phyloP scores from a whole-genome alignment of 2,888 invertebrate species.

The Pemphredon lugubris region DNA sequence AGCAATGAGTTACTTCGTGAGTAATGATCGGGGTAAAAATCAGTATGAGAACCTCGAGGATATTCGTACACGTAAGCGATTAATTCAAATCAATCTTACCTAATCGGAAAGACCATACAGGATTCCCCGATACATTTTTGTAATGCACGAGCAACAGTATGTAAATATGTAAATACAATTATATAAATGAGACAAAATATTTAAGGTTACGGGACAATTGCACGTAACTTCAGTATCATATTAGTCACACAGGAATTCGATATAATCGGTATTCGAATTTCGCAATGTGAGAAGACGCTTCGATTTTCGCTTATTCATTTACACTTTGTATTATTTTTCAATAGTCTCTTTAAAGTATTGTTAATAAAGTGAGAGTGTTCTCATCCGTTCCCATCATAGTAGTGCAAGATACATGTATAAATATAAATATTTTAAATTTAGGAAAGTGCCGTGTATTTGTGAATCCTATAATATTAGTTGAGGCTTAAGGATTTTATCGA shows the following conservation, averaged over 20 bases:
- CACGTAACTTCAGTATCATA: too few species aligned
- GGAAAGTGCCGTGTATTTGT: too few species aligned
- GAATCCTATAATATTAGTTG: too few species aligned
- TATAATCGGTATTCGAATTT: too few species aligned
- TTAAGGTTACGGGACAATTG: too few species aligned
- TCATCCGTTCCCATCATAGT: neutral
- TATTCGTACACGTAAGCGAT: constrained; percentile 50
- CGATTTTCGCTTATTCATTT: too few species aligned
- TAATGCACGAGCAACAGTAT: neutral
- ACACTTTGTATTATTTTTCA: neutral
- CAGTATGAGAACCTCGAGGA: constrained; percentile 65
- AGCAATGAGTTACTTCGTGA: constrained; percentile 65
- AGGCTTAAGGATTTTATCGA: too few species aligned
- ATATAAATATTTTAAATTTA: neutral
- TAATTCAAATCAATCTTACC: neutral
- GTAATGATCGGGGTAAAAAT: constrained; percentile 62
- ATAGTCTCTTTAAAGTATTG: neutral
- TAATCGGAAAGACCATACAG: too few species aligned
- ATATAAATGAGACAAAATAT: too few species aligned
- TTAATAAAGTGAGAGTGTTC: constrained; percentile 1
- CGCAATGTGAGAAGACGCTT: too few species aligned
- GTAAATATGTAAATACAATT: too few species aligned
- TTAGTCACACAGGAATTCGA: too few species aligned
- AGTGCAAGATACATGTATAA: neutral
- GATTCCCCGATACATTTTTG: neutral